These are phyloP conservation scores for Leistus spinibarbis DNA, from an alignment of 2,888 invertebrate species.

Conservation along the genomic window DNA sequence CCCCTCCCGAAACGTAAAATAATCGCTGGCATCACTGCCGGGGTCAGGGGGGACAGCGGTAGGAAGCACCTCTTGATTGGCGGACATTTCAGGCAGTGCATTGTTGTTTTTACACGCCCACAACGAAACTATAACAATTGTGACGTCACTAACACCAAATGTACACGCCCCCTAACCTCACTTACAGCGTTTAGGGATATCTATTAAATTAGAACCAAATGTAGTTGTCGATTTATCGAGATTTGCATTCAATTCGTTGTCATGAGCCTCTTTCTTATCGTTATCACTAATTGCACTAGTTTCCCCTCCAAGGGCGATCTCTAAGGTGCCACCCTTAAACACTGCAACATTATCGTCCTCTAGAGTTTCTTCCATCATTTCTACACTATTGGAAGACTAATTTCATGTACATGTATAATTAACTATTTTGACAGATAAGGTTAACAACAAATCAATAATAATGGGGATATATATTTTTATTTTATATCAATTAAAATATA, in stretches of 20 bases:
- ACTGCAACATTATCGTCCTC: slow-evolving; percentile 63
- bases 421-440: background rate
- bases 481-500: background rate
- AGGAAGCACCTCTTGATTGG: background rate
- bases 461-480: background rate
- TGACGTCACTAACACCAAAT: background rate
- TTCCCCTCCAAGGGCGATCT: slow-evolving; percentile 43
- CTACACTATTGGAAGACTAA: background rate
- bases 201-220: slow-evolving; percentile 12
- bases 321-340: slow-evolving; percentile 62
- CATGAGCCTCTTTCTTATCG: slow-evolving; percentile 39
- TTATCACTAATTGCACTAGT: slow-evolving; percentile 34
- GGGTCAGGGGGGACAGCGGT: background rate
- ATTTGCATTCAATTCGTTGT: slow-evolving; percentile 45
- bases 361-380: slow-evolving; percentile 45
- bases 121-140: slow-evolving; percentile 5
- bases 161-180: background rate
- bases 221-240: slow-evolving; percentile 42
- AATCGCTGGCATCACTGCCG: slow-evolving; percentile 67
- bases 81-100: background rate
- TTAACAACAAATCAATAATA: background rate
- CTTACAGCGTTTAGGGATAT: slow-evolving; percentile 20
- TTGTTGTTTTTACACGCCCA: slow-evolving; percentile 22
- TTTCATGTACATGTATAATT: background rate
- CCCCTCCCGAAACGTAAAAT: slow-evolving; percentile 75